A percentile compares a stretch with the other conserved stretches of the same genome.
Evolutionary conservation across 1,140 invertebrate species (phyloP).

Genomic region (Teleopsis dalmanni): DNA sequence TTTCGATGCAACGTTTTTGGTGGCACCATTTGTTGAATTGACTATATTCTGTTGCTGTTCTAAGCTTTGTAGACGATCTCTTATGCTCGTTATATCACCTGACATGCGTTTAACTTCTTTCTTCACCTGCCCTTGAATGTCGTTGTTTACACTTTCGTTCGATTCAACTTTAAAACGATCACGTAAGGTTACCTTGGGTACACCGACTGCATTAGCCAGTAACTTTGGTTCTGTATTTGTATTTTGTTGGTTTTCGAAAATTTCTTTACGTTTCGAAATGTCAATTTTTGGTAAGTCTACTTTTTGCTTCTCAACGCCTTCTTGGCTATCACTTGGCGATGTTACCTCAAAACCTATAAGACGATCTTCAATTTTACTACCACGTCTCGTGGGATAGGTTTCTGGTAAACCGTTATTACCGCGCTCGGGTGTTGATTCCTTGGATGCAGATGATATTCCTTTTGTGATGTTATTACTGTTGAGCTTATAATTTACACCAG

Average conservation of each 20-base stretch:
- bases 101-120: slow-evolving; percentile 50
- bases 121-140: slow-evolving; percentile 34
- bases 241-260: slow-evolving; percentile 57
- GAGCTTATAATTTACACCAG: not conserved
- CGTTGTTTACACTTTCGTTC: slow-evolving; percentile 20
- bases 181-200: slow-evolving; percentile 28
- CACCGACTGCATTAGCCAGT: slow-evolving; percentile 7
- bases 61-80: slow-evolving; percentile 55
- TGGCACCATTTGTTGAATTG: slow-evolving; percentile 21
- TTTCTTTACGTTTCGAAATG: slow-evolving; percentile 70
- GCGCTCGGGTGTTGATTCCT: slow-evolving; percentile 9
- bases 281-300: slow-evolving; percentile 68
- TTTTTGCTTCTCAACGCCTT: slow-evolving; percentile 44
- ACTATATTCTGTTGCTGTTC: slow-evolving; percentile 53
- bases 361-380: slow-evolving; percentile 40
- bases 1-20: slow-evolving; percentile 29
- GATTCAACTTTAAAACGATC: slow-evolving; percentile 20
- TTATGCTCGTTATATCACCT: slow-evolving; percentile 54
- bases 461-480: slow-evolving; percentile 21
- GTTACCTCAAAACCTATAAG: slow-evolving; percentile 38
- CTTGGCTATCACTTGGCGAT: slow-evolving; percentile 42
- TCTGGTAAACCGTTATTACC: not conserved
- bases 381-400: slow-evolving; percentile 30
- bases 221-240: slow-evolving; percentile 36
- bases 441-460: slow-evolving; percentile 3